These are phyloP conservation scores for Oopsacas minuta DNA, from an alignment of 37 sponge, comb jelly and placozoan genomes.

Conservation along the genomic window DNA sequence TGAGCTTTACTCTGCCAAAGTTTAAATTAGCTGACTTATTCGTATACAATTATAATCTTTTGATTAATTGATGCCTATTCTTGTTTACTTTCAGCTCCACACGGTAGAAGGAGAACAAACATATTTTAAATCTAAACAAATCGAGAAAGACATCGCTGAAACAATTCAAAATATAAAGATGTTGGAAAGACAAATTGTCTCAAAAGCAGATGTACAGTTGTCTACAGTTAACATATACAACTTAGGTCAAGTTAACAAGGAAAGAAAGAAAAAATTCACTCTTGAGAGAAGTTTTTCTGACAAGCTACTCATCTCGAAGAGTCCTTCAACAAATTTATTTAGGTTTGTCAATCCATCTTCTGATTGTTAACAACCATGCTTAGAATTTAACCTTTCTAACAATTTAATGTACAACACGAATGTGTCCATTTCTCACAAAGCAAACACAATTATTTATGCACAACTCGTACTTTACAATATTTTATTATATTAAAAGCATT, in stretches of 20 bases:
- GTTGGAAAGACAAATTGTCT: constrained; percentile 17
- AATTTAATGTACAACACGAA: too few species aligned
- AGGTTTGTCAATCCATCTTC: too few species aligned
- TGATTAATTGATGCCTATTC: too few species aligned
- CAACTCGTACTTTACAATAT: too few species aligned
- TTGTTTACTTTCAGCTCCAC: too few species aligned
- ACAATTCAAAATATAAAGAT: not conserved
- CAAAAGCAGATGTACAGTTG: not conserved
- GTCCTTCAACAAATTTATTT: not conserved
- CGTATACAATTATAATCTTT: not conserved
- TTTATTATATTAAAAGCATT: too few species aligned
- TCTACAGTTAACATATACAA: not conserved
- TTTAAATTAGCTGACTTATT: too few species aligned
- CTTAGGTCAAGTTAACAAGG: not conserved
- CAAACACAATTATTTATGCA: too few species aligned
- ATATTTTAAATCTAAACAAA: not conserved
- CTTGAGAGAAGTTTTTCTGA: constrained; percentile 7
- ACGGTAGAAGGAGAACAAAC: not conserved
- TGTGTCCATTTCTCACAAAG: too few species aligned
- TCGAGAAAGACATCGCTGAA: not conserved
- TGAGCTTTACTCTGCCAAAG: too few species aligned
- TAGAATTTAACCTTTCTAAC: too few species aligned
- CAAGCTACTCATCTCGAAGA: not conserved
- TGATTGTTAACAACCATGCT: too few species aligned
- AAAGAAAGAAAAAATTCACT: not conserved